Base-by-base conservation (phyloP, 2,797 vertebrate species). In the Spondyliosoma cantharus region DNA sequence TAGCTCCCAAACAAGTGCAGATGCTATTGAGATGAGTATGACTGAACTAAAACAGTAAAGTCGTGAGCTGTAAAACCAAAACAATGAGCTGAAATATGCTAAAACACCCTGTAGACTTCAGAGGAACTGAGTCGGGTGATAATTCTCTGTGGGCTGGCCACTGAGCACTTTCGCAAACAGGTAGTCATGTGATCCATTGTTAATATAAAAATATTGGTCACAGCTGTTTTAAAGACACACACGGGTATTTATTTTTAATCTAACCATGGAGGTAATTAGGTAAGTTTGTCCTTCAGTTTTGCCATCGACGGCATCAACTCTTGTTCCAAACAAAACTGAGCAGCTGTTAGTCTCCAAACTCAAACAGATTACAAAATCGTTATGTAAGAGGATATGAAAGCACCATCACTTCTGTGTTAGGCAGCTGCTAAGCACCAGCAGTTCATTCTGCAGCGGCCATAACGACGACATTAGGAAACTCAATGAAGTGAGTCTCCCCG, bases 291-390 rank as follows among this genome's bases (percentile, higher is more conserved):
- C 80, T 88, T 84, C 56, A 63, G 54, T 56, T 76, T 59, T 65
- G 42, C 25, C 25, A 9, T 75, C 11, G 20, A 27, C 63, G 48
- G 45, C 45, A 61, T 82, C 75, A 57, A 15, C 68, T 78, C 71
- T 1, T 54, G 58, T 65, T 71, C 29, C 57, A 52, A 81, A 86
- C 64, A 45, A 62, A 87, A 65, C 68, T 76, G 72, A 89, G 80
- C 90, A 90, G 86, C 82, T 90, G 89, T n/a, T n/a, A n/a, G n/a
- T 71, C 73, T 80, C 61, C 65, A 81, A 82, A 85, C 60, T 86
- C 74, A 68, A 29, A 86, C 58, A 74, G 86, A 90, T 93, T 91
- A 89, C 74, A 68, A n/a, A 76, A 62, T 62, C 25, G 42, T 91
- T 88, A 92, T 20, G 57, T 86, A 92, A 92, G 80, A 82, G 74